Base-by-base conservation (phyloP, 2,797 vertebrate genomes). In the Falco peregrinus region DNA sequence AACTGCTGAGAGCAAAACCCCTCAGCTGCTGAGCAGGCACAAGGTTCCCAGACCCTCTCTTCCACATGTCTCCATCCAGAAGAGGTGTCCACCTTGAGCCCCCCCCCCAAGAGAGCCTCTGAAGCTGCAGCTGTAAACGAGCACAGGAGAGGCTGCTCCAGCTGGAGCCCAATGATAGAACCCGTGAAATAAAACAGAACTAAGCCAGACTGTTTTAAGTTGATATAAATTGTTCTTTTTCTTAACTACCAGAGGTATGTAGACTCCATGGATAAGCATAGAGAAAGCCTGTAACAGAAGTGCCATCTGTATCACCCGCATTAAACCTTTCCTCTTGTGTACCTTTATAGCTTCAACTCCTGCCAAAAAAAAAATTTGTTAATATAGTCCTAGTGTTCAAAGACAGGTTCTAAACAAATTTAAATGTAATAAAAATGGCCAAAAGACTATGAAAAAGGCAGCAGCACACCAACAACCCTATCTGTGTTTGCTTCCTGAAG, bases 201-300 rank as follows among this genome's bases (percentile, higher is more conserved):
- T 33, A 26, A 47, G 18, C 35, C 50, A 74, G 28, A 6, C 2
- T 0, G 2, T 21, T 35, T 56, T 8, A 29, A 41, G 5, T 11
- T 2, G 6, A n/a, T n/a, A 24, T 5, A 45, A 81, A 68, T 8
- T 1, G 7, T 19, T 54, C 10, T 51, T 48, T 43, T 33, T 70
- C 53, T 50, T 24, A 2, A 0, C 20, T 11, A 9, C 26, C 48
- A 75, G 45, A 48, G 41, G 25, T 13, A 29, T 0, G 5, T 6
- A n/a, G 16, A 18, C 5, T n/a, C 64, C 48, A 11, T 0, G 4
- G 54, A 61, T 9, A 43, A 45, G 53, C 24, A 7, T 0, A 11
- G 47, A 41, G 29, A n/a, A 79, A 80, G 18, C 4, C 21, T 11
- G 6, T 24, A 35, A 39, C 51, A 24, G 22, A 12, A 61, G 19